Percentiles rank a stretch among this genome's conserved stretches.
Conservation (phyloP, 2,888 invertebrate genomes). For the Seira musarum region DNA sequence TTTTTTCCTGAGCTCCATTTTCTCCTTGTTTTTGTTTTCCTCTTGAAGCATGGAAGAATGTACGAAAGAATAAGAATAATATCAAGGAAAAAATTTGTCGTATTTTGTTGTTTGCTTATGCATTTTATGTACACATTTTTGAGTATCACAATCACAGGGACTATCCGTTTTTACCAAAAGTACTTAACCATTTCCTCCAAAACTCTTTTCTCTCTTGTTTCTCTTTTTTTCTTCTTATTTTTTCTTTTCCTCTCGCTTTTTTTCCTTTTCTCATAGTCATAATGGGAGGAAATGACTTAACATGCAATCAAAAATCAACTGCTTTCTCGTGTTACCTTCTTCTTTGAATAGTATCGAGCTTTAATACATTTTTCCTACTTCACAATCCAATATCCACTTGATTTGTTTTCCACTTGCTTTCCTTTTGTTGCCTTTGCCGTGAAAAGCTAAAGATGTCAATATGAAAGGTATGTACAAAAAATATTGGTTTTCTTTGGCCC, state of each 20-base stretch:
- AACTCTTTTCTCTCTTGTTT: conserved; percentile 13
- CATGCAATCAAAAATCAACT: conserved; percentile 65
- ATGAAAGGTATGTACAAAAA: conserved; percentile 48
- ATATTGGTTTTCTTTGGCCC: conserved; percentile 45
- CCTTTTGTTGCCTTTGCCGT: background rate
- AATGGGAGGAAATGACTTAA: conserved; percentile 60
- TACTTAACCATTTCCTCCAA: conserved; percentile 54
- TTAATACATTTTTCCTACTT: background rate
- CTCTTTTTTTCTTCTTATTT: conserved; percentile 11
- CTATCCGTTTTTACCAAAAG: conserved; percentile 50
- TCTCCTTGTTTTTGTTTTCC: conserved; percentile 41
- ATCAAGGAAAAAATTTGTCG: conserved; percentile 15
- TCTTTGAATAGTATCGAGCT: too few species aligned
- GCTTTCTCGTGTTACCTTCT: conserved; percentile 43
- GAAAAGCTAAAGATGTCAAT: conserved; percentile 16
- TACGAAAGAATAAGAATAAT: too few species aligned
- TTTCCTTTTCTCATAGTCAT: conserved; percentile 36
- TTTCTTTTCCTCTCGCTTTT: conserved; percentile 2
- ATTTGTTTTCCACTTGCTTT: background rate
- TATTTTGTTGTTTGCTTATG: conserved; percentile 12
- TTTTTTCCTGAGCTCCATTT: conserved; percentile 43
- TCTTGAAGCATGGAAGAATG: background rate
- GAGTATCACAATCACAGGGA: conserved; percentile 31
- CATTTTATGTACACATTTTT: conserved; percentile 27
- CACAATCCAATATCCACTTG: background rate